phyloP scores from a whole-genome alignment of 2,113 vertebrate species.

The Oceanites oceanicus region DNA sequence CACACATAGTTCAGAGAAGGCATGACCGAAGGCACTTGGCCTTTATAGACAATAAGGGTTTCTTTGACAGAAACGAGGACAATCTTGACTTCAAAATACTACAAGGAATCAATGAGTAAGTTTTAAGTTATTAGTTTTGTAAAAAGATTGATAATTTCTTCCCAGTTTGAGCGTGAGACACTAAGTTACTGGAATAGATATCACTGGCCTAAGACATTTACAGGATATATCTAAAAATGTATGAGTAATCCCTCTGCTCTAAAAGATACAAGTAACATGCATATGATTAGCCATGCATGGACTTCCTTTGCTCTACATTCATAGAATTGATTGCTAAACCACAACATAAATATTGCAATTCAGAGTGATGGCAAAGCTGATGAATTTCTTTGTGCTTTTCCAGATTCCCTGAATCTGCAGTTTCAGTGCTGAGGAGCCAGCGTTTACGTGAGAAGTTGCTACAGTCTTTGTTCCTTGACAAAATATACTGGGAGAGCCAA shows the following conservation, averaged over 20 bases:
- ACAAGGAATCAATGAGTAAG: slow-evolving; percentile 94
- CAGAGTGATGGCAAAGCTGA: slow-evolving; percentile 11
- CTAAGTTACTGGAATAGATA: not conserved
- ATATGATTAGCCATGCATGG: not conserved
- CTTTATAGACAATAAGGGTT: slow-evolving; percentile 89
- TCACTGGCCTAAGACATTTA: not conserved
- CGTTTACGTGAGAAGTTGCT: slow-evolving; percentile 89
- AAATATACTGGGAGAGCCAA: slow-evolving; percentile 94
- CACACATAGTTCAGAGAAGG: slow-evolving; percentile 81
- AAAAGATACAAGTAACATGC: not conserved
- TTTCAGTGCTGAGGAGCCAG: slow-evolving; percentile 87
- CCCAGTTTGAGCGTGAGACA: not conserved
- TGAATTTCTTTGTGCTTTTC: slow-evolving; percentile 29
- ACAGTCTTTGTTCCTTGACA: slow-evolving; percentile 94
- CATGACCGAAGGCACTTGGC: slow-evolving; percentile 83
- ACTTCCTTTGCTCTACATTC: not conserved
- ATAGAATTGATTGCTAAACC: not conserved
- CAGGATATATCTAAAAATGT: not conserved
- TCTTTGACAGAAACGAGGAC: slow-evolving; percentile 93
- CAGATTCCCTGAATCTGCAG: slow-evolving; percentile 88
- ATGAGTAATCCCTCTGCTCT: not conserved
- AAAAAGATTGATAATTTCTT: not conserved
- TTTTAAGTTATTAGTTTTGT: slow-evolving; percentile 25
- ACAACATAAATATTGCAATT: slow-evolving; percentile 6
- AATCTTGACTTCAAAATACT: slow-evolving; percentile 93